Conservation (phyloP, 2,888 invertebrate species). For the Microplitis manilae region DNA sequence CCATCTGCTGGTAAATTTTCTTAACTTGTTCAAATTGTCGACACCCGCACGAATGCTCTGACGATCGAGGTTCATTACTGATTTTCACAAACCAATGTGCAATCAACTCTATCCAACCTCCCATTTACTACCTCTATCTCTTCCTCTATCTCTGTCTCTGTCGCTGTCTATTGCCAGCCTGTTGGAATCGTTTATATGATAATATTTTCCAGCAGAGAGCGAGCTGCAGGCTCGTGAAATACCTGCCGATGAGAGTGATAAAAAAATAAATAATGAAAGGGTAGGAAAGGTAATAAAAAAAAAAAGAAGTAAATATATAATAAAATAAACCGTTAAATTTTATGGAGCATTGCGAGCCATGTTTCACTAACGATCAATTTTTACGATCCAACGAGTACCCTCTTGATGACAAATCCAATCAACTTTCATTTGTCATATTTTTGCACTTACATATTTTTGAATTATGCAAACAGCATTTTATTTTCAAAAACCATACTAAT, state of each 20-base stretch:
- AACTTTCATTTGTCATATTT: constrained; percentile 10
- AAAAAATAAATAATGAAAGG: constrained; percentile 5
- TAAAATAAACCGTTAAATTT: constrained; percentile 10
- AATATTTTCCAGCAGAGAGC: constrained; percentile 25
- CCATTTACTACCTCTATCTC: background rate
- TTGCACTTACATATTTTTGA: background rate
- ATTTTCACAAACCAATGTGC: constrained; percentile 31
- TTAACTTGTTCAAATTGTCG: constrained; percentile 36
- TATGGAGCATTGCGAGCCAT: constrained; percentile 16
- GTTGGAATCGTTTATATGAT: constrained; percentile 30
- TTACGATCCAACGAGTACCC: constrained; percentile 28
- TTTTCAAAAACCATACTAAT: background rate
- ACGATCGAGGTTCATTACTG: constrained; percentile 40
- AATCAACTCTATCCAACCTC: constrained; percentile 32
- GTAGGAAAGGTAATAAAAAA: constrained; percentile 1
- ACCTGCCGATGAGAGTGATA: background rate
- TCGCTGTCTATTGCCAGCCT: background rate
- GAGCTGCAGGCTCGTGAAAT: constrained; percentile 17
- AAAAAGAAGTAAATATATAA: constrained; percentile 9
- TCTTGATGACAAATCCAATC: constrained; percentile 31
- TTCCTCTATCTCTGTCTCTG: background rate
- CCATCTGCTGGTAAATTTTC: constrained; percentile 19
- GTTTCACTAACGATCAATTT: constrained; percentile 37
- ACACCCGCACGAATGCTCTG: constrained; percentile 24
- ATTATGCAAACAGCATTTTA: background rate